Base-by-base conservation (phyloP, 2,797 vertebrate genomes). In the Macropus fuliginosus region DNA sequence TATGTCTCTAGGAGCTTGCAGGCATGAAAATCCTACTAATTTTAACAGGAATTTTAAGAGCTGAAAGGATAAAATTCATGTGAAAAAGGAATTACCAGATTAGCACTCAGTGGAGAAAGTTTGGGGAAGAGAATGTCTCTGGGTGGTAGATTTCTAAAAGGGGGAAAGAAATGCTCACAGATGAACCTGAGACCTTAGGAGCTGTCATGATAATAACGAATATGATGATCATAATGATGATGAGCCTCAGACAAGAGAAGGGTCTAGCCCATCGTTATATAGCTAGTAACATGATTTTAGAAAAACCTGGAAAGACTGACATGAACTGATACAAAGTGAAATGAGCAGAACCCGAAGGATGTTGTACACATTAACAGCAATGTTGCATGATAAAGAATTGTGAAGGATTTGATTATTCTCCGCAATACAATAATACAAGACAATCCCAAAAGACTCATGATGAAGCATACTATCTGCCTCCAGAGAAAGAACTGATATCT, bases 21-120 rank as follows among this genome's bases (percentile, higher is more conserved):
- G 95, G 91, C 66, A 97, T 94, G 93, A 97, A 97, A 94, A 95
- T 94, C 91, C 57, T 40, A 91, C 92, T 97, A 62, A 96, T 96
- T 94, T 97, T 96, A 96, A 97, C 56, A 92, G 93, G 94, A 96
- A 95, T 95, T 91, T 89, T 95, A 87, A 91, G 96, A 74, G 54
- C 93, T 81, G 57, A 94, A 95, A 74, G 95, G 74, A 96, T 96
- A 94, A 97, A 56, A 95, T 96, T 98, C 0, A 28, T 97, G 97
- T 97, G 96, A 97, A 97, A 74, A 96, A 92, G 96, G 87, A 97
- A 97, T 91, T 92, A 96, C 29, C 91, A 93, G 40, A 91, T 52
- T 92, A 54, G 50, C 46, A 94, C 40, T 94, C 34, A 14, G 1
- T 92, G 55, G 89, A 52, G 89, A 50, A 96, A 91, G 27, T 90